Evolutionary conservation across 2,113 vertebrate genomes (phyloP), one percentile per base, ranked within the genome.

Genomic region (Cyphomyrus discorhynchus): DNA sequence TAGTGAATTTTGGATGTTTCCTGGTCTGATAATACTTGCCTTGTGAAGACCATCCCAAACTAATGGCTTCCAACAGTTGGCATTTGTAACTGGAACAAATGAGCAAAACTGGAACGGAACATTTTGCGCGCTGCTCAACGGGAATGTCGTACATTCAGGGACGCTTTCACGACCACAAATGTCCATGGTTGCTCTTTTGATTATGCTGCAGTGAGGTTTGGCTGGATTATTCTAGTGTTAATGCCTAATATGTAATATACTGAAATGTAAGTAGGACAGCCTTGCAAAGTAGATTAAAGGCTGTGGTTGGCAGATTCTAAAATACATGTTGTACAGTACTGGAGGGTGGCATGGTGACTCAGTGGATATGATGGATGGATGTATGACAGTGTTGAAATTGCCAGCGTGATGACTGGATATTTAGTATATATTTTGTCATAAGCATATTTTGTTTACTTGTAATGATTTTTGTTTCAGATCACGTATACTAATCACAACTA

Each of bases 1-100:
- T 11, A 15, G 45, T 92, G 91, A 62, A 80, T 89, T 74, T 84
- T 90, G 42, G 85, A 89, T 56, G 77, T 10, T 91, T 92, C 92
- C 84, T 92, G 93, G 11, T 93, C 92, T 87, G 80, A 92, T 89
- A 66, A 83, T 52, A 56, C 74, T 90, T 66, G 86, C 50, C 27
- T 91, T 70, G 50, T 90, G 90, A 82, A 90, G 88, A 77, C 74
- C 89, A 83, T 90, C 77, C 50, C 91, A 77, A 91, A 90, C 50
- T 46, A 80, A 46, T 17, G 74, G 58, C 8, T 56, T 58, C 24
- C 42, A 88, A 92, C 92, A 92, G 86, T 92, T 94, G 91, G 88
- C 88, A 88, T 91, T 77, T 91, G 80, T 80, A 90, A 89, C 91
- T 92, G 92, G 92, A 93, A 92, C 90, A 92, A 93, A 93, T 94